phyloP scores from a whole-genome alignment of 2,113 vertebrate genomes.

The Hylia prasina region DNA sequence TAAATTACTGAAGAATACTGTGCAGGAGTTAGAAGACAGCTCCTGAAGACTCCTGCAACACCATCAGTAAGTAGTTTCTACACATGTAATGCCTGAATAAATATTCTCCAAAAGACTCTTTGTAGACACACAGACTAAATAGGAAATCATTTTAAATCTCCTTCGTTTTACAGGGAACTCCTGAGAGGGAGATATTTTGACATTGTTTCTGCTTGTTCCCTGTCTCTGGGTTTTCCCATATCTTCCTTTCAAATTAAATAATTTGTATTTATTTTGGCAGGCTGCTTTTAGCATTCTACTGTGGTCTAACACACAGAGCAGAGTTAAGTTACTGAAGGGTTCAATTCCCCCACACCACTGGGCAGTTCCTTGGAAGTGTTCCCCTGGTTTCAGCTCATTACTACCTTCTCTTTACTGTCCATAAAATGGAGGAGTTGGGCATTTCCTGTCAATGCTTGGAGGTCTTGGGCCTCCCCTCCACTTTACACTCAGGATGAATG shows the following conservation, averaged over 20 bases:
- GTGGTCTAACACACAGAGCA: neutral
- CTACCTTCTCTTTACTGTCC: neutral
- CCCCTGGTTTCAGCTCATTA: neutral
- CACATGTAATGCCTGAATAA: neutral
- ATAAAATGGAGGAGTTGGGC: neutral
- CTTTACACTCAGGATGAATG: neutral
- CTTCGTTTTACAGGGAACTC: neutral
- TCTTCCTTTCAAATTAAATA: neutral
- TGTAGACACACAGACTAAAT: neutral
- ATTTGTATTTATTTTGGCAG: constrained; percentile 20
- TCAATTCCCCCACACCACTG: neutral
- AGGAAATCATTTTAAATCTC: neutral
- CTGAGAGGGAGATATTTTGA: neutral
- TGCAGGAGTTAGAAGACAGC: neutral
- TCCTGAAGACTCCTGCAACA: neutral
- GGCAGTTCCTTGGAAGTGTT: neutral
- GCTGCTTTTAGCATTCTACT: neutral
- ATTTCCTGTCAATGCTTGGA: neutral
- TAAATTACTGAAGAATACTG: neutral
- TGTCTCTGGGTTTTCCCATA: neutral
- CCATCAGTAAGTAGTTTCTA: neutral
- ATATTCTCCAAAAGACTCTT: neutral
- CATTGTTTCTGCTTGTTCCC: neutral
- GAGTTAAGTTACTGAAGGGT: neutral
- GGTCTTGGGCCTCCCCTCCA: neutral